phyloP scores from a whole-genome alignment of 2,888 invertebrate genomes.

The Helleia helle region DNA sequence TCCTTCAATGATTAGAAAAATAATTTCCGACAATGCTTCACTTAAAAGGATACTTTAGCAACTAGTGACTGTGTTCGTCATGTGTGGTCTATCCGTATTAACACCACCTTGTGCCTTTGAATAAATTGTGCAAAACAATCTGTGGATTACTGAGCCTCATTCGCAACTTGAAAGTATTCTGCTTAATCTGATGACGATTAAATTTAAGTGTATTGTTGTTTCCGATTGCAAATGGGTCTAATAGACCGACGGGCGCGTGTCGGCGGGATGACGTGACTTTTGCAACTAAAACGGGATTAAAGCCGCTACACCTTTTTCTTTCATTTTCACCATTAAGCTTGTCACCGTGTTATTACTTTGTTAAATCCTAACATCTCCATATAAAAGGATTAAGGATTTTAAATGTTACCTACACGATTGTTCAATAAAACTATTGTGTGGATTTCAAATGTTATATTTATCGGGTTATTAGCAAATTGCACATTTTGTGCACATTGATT shows the following conservation, averaged over 20 bases:
- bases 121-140: not conserved
- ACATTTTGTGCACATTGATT: too few species aligned
- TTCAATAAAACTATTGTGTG: too few species aligned
- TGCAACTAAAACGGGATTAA: constrained; percentile 46
- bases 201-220: constrained; percentile 54
- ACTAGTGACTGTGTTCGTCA: too few species aligned
- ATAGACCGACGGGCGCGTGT: constrained; percentile 35
- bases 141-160: not conserved
- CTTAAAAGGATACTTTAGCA: too few species aligned
- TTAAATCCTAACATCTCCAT: constrained; percentile 45
- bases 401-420: not conserved
- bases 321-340: constrained; percentile 48
- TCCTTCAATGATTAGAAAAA: too few species aligned
- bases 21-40: too few species aligned
- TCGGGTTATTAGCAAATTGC: too few species aligned
- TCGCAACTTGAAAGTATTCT: constrained; percentile 27
- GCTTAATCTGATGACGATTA: constrained; percentile 52
- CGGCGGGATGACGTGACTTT: constrained; percentile 45
- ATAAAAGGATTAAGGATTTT: constrained; percentile 41
- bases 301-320: constrained; percentile 47
- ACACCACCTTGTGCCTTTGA: too few species aligned
- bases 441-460: too few species aligned
- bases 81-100: too few species aligned
- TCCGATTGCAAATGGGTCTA: constrained; percentile 37
- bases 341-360: constrained; percentile 55